phyloP scores from a whole-genome alignment of 2,888 invertebrate species.

The Diogma glabrata region DNA sequence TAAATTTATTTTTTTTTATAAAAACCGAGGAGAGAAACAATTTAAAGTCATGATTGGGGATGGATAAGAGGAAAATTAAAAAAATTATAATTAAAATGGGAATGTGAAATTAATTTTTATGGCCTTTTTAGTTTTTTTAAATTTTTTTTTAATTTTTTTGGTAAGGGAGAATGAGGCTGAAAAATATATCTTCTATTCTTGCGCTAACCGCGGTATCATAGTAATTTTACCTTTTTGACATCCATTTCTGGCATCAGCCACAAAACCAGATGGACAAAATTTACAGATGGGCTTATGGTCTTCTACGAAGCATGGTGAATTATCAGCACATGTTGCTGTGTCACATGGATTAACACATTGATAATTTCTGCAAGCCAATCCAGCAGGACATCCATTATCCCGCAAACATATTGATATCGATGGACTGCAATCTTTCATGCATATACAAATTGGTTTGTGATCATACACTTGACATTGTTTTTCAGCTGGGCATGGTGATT shows the following conservation, averaged over 20 bases:
- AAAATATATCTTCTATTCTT: conserved; percentile 9
- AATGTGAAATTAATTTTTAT: conserved; percentile 11
- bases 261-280: conserved; percentile 90
- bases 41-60: conserved; percentile 1
- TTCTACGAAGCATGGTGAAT: conserved; percentile 85
- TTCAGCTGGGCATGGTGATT: conserved; percentile 62
- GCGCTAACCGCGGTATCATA: conserved; percentile 15
- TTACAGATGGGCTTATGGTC: conserved; percentile 92
- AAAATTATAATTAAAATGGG: background rate
- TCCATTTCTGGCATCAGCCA: conserved; percentile 84
- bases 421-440: conserved; percentile 76
- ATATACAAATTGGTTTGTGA: conserved; percentile 77
- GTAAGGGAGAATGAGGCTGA: conserved; percentile 7
- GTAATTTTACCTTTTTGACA: conserved; percentile 83
- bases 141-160: conserved; percentile 10
- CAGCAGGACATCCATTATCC: conserved; percentile 76
- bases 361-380: conserved; percentile 77
- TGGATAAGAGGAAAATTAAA: no score
- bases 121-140: conserved; percentile 11
- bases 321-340: conserved; percentile 70
- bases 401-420: conserved; percentile 78
- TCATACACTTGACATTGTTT: conserved; percentile 81
- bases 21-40: conserved; percentile 7
- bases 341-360: conserved; percentile 85
- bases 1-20: conserved; percentile 1